Conservation (phyloP, 2,888 invertebrate species). For the Cordilura impudica region DNA sequence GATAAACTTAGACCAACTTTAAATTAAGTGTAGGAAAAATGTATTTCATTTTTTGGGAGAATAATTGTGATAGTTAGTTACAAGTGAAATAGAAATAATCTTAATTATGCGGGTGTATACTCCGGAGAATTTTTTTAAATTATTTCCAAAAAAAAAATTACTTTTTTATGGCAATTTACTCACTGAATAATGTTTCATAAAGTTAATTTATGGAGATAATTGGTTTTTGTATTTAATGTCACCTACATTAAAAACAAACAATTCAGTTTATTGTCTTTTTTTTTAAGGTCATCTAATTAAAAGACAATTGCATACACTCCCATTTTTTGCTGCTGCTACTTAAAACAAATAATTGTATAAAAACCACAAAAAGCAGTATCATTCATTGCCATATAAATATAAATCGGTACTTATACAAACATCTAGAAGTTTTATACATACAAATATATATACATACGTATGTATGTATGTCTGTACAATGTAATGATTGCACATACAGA, state of each 20-base stretch:
- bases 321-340: conserved; percentile 14
- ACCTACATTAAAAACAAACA: background rate
- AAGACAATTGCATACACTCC: conserved; percentile 57
- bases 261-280: conserved; percentile 12
- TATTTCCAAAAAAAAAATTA: no score
- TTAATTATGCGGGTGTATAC: no score
- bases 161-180: no score
- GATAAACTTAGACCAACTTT: no score
- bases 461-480: background rate
- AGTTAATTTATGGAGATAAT: no score
- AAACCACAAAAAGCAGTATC: conserved; percentile 33
- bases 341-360: background rate
- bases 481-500: background rate
- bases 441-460: background rate
- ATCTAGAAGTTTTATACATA: background rate
- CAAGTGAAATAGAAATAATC: no score
- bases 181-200: no score
- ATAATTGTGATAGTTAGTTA: no score
- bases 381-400: conserved; percentile 22
- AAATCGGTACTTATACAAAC: no score
- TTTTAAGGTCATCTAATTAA: conserved; percentile 47
- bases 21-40: no score
- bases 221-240: background rate
- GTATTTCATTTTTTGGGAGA: no score
- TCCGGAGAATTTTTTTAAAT: no score